A percentile compares a stretch with the other conserved stretches of the same genome.
These are phyloP conservation scores for Caenorhabditis drosophilae DNA, from an alignment of 2,888 invertebrate genomes.

Conservation along the genomic window DNA sequence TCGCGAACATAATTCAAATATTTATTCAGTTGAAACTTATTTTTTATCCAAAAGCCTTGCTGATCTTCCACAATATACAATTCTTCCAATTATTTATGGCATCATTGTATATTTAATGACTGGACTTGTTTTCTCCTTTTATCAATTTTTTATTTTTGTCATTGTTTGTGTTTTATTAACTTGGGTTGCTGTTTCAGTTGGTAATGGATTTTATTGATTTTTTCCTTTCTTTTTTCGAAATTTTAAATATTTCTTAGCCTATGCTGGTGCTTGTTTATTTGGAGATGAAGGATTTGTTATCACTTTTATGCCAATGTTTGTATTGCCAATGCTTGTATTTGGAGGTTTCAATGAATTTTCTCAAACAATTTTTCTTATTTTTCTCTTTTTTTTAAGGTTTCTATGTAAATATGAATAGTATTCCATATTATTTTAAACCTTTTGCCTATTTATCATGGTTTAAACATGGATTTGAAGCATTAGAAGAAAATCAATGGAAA, in stretches of 20 bases:
- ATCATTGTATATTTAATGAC: conserved; percentile 86
- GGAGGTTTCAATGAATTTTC: too few relatives aligned
- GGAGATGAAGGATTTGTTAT: conserved; percentile 57
- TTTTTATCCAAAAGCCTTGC: conserved; percentile 83
- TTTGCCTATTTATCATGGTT: conserved; percentile 59
- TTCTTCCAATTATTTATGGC: conserved; percentile 83
- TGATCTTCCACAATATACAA: conserved; percentile 84
- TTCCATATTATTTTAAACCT: conserved; percentile 50
- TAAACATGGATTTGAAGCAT: conserved; percentile 59
- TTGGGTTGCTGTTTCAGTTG: conserved; percentile 57
- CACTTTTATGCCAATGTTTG: conserved; percentile 58
- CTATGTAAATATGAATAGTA: conserved; percentile 55
- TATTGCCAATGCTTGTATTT: conserved; percentile 58
- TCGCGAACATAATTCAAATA: conserved; percentile 85
- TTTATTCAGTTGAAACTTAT: conserved; percentile 88
- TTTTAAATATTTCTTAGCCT: conserved; percentile 43
- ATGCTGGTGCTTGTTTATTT: conserved; percentile 58
- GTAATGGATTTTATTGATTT: conserved; percentile 18
- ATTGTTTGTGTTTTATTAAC: conserved; percentile 44
- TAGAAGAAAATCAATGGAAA: conserved; percentile 58
- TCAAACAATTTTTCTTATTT: too few relatives aligned
- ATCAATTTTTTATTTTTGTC: conserved; percentile 47
- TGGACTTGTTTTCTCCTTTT: neutral
- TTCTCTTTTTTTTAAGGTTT: too few relatives aligned
- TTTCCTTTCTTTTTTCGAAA: conserved; percentile 1